Percentiles rank a stretch among this genome's conserved stretches.
Conservation (phyloP, 2,797 vertebrate species). For the Numenius phaeopus region DNA sequence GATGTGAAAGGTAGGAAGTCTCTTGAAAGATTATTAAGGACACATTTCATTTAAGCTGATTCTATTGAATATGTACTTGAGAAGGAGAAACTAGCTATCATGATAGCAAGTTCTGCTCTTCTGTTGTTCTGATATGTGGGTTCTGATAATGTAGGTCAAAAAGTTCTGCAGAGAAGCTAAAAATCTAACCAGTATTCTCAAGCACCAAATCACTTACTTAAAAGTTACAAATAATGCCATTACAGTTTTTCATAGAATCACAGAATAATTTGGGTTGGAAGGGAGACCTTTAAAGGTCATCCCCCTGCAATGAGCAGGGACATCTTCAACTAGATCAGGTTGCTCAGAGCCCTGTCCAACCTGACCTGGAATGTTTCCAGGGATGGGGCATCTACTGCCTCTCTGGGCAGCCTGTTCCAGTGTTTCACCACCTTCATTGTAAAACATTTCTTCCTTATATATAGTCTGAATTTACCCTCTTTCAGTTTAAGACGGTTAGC, state of each 20-base stretch:
- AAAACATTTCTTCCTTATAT: neutral
- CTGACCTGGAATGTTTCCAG: neutral
- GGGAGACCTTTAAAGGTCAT: neutral
- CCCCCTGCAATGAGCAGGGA: neutral
- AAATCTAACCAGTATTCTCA: neutral
- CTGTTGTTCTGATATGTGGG: neutral
- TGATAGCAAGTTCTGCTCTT: neutral
- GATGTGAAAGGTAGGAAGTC: neutral
- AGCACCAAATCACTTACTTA: neutral
- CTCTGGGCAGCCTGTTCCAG: neutral
- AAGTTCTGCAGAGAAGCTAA: neutral
- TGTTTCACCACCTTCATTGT: neutral
- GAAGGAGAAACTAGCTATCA: neutral
- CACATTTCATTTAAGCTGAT: neutral
- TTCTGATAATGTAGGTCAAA: neutral
- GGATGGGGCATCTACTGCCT: neutral
- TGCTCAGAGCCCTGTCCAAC: neutral
- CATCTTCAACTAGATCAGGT: neutral
- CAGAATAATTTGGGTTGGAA: neutral
- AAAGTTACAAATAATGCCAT: neutral
- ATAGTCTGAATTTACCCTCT: neutral
- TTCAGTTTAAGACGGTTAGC: neutral
- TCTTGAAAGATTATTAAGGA: neutral
- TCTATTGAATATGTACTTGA: neutral
- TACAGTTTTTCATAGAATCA: neutral